These are phyloP conservation scores for Drosophila suzukii DNA, from an alignment of 1,140 invertebrate genomes.

Conservation along the genomic window DNA sequence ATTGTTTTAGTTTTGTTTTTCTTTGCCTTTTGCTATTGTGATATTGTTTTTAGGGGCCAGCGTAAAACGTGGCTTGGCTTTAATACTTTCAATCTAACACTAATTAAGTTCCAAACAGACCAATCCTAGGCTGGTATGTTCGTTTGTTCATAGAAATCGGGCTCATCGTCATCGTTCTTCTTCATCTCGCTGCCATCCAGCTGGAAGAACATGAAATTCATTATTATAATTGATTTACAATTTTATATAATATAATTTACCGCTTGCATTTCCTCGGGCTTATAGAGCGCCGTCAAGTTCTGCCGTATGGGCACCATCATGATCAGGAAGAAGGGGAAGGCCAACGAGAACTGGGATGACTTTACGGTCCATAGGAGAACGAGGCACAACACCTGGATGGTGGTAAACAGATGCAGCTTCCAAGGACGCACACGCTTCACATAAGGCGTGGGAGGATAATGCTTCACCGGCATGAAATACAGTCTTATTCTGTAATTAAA, in stretches of 20 bases:
- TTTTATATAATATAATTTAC: conserved; percentile 85
- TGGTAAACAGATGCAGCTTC: conserved; percentile 96
- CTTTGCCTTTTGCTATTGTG: conserved; percentile 12
- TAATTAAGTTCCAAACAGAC: conserved; percentile 41
- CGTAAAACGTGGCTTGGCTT: conserved; percentile 55
- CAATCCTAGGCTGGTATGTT: conserved; percentile 88
- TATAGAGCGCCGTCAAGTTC: conserved; percentile 89
- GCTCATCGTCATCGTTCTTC: conserved; percentile 92
- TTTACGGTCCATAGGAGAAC: conserved; percentile 94
- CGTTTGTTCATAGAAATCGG: conserved; percentile 96
- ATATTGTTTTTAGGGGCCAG: conserved; percentile 27
- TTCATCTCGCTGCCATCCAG: conserved; percentile 93
- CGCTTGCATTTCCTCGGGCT: conserved; percentile 91
- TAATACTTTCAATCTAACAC: conserved; percentile 74
- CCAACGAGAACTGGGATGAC: conserved; percentile 93
- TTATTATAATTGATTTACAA: background rate
- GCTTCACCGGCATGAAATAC: conserved; percentile 96
- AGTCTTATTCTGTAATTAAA: conserved; percentile 87
- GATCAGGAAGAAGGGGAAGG: conserved; percentile 96
- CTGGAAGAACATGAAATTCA: conserved; percentile 81
- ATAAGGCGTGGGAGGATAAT: conserved; percentile 94
- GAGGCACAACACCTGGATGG: conserved; percentile 92
- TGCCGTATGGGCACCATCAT: conserved; percentile 95
- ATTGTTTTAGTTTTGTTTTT: conserved; percentile 34
- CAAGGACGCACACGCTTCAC: conserved; percentile 92